A percentile compares a stretch with the other conserved stretches of the same genome.
Evolutionary conservation across 2,888 invertebrate genomes (phyloP).

Genomic region (Linnaemya tessellans): DNA sequence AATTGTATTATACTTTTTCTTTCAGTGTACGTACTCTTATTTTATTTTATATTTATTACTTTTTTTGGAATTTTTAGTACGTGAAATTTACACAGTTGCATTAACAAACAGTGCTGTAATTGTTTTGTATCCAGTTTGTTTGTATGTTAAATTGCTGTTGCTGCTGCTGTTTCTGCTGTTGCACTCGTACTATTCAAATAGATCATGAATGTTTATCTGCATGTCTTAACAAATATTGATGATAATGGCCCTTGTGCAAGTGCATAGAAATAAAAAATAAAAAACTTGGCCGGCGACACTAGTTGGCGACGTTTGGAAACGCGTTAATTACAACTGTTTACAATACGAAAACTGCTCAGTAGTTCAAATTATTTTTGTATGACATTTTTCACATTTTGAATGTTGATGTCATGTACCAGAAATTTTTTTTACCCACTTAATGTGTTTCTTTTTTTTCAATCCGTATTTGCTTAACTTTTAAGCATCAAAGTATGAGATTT

Average conservation of each 20-base stretch:
- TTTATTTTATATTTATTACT: neutral
- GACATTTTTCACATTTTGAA: slow-evolving; percentile 34
- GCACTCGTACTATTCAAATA: slow-evolving; percentile 31
- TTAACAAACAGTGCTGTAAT: slow-evolving; percentile 48
- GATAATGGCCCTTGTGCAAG: neutral
- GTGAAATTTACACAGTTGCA: slow-evolving; percentile 64
- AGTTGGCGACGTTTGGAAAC: slow-evolving; percentile 67
- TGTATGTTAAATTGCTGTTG: slow-evolving; percentile 15
- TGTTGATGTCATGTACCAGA: slow-evolving; percentile 16
- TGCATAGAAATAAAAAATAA: neutral
- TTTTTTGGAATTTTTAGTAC: neutral
- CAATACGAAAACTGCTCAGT: slow-evolving; percentile 5
- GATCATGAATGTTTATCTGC: slow-evolving; percentile 39
- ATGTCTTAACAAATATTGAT: slow-evolving; percentile 56
- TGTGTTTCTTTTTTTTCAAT: neutral
- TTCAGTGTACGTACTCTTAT: slow-evolving; percentile 6
- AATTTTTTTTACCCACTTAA: neutral
- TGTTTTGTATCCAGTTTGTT: slow-evolving; percentile 37
- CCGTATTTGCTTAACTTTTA: slow-evolving; percentile 51
- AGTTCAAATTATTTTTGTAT: slow-evolving; percentile 30
- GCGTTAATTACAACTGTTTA: slow-evolving; percentile 70
- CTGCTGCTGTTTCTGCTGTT: slow-evolving; percentile 20
- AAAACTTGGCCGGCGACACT: slow-evolving; percentile 63
- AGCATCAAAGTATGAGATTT: slow-evolving; percentile 29
- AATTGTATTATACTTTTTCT: neutral